These are phyloP conservation scores for Leucania comma DNA, from an alignment of 2,888 invertebrate genomes.

Conservation along the genomic window DNA sequence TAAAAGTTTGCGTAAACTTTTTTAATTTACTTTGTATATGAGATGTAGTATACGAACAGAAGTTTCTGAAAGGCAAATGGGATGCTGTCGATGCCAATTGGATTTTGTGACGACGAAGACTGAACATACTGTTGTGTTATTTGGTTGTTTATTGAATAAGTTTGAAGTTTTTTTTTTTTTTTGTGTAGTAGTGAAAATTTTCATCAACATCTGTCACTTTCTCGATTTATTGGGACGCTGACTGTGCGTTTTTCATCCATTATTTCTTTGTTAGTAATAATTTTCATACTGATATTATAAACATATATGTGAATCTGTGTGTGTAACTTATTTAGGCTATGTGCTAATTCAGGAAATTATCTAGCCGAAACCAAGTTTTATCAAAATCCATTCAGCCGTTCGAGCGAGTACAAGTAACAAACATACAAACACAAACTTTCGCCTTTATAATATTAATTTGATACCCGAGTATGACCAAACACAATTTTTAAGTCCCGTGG, in stretches of 20 bases:
- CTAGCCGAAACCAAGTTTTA: no score
- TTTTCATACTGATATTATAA: no score
- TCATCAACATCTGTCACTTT: background rate
- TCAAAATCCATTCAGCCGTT: no score
- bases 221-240: background rate
- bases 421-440: no score
- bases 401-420: no score
- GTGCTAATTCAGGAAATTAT: no score
- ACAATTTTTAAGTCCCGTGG: no score
- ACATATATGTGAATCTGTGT: no score
- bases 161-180: background rate
- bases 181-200: background rate
- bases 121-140: slow-evolving; percentile 7
- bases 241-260: background rate
- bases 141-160: slow-evolving; percentile 11
- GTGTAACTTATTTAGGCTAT: no score
- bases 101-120: slow-evolving; percentile 36
- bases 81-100: slow-evolving; percentile 51
- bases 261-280: no score
- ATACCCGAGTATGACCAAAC: no score
- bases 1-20: slow-evolving; percentile 60
- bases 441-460: no score
- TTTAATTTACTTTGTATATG: slow-evolving; percentile 65
- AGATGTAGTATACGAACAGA: slow-evolving; percentile 37
- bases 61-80: slow-evolving; percentile 58